Base-by-base conservation (phyloP, 2,888 invertebrate genomes). In the Cyrtodaria siliqua region DNA sequence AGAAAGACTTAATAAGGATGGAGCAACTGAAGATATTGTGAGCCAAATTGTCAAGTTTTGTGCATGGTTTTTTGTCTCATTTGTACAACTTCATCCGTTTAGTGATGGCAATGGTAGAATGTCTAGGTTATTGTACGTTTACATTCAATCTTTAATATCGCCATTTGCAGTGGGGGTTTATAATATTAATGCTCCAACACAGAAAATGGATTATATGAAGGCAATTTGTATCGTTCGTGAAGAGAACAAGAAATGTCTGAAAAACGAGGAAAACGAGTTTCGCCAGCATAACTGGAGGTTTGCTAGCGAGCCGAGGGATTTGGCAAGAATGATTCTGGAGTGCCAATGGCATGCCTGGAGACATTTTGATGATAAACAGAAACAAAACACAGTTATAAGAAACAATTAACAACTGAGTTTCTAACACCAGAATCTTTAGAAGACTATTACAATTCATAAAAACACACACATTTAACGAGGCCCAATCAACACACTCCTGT, bases 71-170 rank as follows among this genome's bases (percentile, higher is more conserved):
- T 44, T 44, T 16, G 16, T 16, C n/a, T 44, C 44, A 3, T 16
- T 44, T 6, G 44, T 44, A 18, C 44, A 44, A 20, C n/a, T 44
- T 3, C 44, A 44, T 16, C 44, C 44, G 6, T 44, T 44, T 44
- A 16, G 44, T 18, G 44, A 44, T 44, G 44, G 44, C 44, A 44
- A 44, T 44, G 44, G 44, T 18, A 44, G 44, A 20, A 18, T 44
- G 6, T 44, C 44, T 6, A 6, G 44, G 6, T 20, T 44, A 44
- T 16, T 44, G 16, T 44, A 44, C 20, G 3, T 18, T 16, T 44
- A 44, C 44, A 16, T 44, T 4, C 44, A 44, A 16, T 44, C 44
- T 16, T 44, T 44, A 6, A 4, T 44, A 20, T 18, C 44, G 16
- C 44, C 44, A 6, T 44, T 44, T 44, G 16, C 44, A 18, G 44